Evolutionary conservation across 2,888 invertebrate species (phyloP).

Genomic region (Xanthia icteritia): DNA sequence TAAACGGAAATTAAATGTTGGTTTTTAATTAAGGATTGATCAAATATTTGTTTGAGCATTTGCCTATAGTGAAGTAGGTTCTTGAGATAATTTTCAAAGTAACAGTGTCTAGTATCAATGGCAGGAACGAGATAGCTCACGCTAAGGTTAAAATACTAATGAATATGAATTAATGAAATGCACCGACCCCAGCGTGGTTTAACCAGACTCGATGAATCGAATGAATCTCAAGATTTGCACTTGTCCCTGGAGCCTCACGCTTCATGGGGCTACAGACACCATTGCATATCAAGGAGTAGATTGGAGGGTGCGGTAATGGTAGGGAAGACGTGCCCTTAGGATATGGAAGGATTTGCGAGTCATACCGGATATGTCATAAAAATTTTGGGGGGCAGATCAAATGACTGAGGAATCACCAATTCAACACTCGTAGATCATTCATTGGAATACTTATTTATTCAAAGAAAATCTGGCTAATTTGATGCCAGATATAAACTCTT

Average conservation of each 20-base stretch:
- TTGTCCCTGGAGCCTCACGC: too few relatives aligned
- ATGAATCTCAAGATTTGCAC: too few relatives aligned
- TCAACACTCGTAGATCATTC: neutral
- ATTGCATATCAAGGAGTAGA: too few relatives aligned
- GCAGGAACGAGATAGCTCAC: neutral
- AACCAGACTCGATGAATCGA: too few relatives aligned
- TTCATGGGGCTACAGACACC: too few relatives aligned
- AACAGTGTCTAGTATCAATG: neutral
- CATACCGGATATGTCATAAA: neutral
- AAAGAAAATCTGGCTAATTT: neutral
- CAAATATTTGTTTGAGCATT: constrained; percentile 22
- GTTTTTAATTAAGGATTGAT: constrained; percentile 27
- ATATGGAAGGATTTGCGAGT: too few relatives aligned
- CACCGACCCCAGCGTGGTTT: too few relatives aligned
- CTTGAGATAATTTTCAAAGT: neutral
- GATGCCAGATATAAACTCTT: neutral
- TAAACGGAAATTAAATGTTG: constrained; percentile 20
- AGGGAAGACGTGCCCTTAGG: too few relatives aligned
- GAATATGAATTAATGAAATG: too few relatives aligned
- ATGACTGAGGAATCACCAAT: neutral
- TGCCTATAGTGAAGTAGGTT: neutral
- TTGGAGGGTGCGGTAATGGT: too few relatives aligned
- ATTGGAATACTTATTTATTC: neutral
- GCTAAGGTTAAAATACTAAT: neutral
- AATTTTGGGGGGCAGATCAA: neutral